Evolutionary conservation across 1,140 invertebrate genomes (phyloP), one percentile per base, ranked within the genome.

Genomic region (Drosophila bocki): DNA sequence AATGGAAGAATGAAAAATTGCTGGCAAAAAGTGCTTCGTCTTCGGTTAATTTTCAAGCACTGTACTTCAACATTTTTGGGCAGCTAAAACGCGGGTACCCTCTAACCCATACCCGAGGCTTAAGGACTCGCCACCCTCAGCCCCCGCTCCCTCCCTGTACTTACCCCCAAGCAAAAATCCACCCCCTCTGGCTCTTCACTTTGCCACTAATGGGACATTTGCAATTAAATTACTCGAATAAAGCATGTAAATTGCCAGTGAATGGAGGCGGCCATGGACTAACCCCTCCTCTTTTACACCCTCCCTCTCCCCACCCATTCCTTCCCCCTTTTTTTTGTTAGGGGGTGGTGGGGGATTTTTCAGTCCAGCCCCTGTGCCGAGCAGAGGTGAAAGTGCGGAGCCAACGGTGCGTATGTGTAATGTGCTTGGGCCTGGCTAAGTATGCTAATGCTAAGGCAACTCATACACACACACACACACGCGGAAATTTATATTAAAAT

Each of bases 181-280:
- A 13, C 53, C 44, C 26, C 71, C 22, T 41, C 44, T 12, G 48
- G 63, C 51, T 42, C 75, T 68, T 68, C 82, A 76, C 83, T 63
- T 51, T 57, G 75, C 78, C 77, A 72, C 84, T 80, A 81, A 80
- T 82, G 84, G 78, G 75, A 90, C 87, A 85, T 88, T 88, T 88
- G 81, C 87, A 88, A 90, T 85, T 90, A 88, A 88, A 88, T 88
- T 88, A 90, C 85, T 90, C 78, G 80, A 85, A 88, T 82, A 90
- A 88, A 88, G 85, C 85, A 88, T 88, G 85, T 88, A 85, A 88
- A 90, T 88, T 90, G 85, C 85, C 81, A 88, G 77, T 88, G 81
- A 90, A 90, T 84, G 51, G 45, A 58, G 51, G 69, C 69, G 65
- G 47, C 41, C 41, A 51, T 57, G 53, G 59, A 56, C 70, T 48